Evolutionary conservation across 2,888 invertebrate species (phyloP).

Genomic region (Andrena minutula): DNA sequence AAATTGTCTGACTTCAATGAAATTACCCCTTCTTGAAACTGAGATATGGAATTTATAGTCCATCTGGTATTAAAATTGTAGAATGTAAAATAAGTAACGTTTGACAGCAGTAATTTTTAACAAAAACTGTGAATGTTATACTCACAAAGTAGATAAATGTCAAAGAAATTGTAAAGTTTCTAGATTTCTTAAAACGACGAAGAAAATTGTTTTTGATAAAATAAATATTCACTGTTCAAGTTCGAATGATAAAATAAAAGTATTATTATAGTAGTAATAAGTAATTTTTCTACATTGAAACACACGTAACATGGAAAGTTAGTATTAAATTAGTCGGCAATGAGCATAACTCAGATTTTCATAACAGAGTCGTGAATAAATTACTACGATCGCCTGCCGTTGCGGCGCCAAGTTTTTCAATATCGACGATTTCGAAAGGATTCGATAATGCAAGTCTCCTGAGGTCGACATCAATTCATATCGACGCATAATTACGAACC

Average conservation of each 20-base stretch:
- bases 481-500: slow-evolving; percentile 34
- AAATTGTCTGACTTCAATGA: not conserved
- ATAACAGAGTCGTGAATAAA: slow-evolving; percentile 19
- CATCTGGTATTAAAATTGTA: too few species aligned
- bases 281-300: not conserved
- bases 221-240: too few species aligned
- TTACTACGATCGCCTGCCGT: not conserved
- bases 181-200: too few species aligned
- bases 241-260: too few species aligned
- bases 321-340: slow-evolving; percentile 33
- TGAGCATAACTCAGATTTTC: slow-evolving; percentile 11
- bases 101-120: too few species aligned
- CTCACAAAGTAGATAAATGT: too few species aligned
- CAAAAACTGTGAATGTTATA: too few species aligned
- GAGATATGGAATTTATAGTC: too few species aligned
- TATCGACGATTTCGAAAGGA: slow-evolving; percentile 41
- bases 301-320: not conserved
- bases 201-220: too few species aligned
- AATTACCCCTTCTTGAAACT: not conserved
- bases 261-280: not conserved
- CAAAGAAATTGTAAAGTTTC: too few species aligned
- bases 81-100: too few species aligned
- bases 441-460: slow-evolving; percentile 16
- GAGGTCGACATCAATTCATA: slow-evolving; percentile 25
- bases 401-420: not conserved